These are phyloP conservation scores for Hypanus sabinus DNA, from an alignment of 2,113 vertebrate species.

Conservation along the genomic window DNA sequence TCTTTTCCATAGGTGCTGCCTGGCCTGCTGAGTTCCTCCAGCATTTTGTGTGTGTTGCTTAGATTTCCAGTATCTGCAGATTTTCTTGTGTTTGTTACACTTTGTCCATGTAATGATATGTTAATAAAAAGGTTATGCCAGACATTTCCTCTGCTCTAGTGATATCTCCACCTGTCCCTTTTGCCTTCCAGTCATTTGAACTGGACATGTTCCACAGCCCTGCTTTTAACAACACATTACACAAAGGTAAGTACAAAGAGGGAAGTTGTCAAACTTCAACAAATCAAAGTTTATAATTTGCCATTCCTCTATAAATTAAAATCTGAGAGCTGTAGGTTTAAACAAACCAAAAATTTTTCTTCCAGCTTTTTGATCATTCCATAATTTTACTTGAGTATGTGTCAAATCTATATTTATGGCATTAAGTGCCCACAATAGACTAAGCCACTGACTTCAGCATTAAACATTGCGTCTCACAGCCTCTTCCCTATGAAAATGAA, in stretches of 20 bases:
- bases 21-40: too few species aligned
- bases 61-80: too few species aligned
- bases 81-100: too few species aligned
- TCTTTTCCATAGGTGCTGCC: too few species aligned
- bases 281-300: not conserved
- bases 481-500: slow-evolving; percentile 11
- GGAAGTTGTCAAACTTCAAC: not conserved
- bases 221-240: too few species aligned
- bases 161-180: too few species aligned
- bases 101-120: too few species aligned
- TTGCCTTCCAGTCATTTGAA: too few species aligned
- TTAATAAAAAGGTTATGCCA: too few species aligned
- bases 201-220: too few species aligned
- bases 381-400: slow-evolving; percentile 15
- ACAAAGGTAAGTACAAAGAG: not conserved
- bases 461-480: not conserved
- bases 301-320: not conserved
- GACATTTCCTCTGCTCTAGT: too few species aligned
- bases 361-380: not conserved
- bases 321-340: not conserved
- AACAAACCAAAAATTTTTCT: not conserved
- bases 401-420: not conserved
- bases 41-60: too few species aligned
- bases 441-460: not conserved
- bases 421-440: not conserved